Base-by-base conservation (phyloP, 2,113 vertebrate genomes). In the Chunga burmeisteri region DNA sequence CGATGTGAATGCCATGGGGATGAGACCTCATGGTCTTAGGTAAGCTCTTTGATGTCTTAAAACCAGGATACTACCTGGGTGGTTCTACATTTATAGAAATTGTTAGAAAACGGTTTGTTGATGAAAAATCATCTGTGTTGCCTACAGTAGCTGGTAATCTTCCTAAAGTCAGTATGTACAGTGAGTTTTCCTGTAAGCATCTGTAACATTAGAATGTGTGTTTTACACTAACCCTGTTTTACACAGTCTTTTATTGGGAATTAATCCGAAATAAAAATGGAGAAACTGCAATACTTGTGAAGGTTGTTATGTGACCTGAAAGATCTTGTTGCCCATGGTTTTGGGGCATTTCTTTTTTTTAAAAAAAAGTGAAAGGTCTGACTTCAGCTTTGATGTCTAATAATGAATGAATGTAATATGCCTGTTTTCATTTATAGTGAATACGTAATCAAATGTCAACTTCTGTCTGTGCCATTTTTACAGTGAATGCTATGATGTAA, bases 21-120 rank as follows among this genome's bases (percentile, higher is more conserved):
- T 99, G 96, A 98, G 98, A 90, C 98, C 98, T 61, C 98, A 98
- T 9, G 98, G 97, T 38, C 95, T 98, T 44, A 99, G 99, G 99
- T 99, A 88, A 96, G 92, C 23, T 85, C 73, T 75, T 81, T 29
- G 34, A 27, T 75, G 44, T 74, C 32, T 62, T 78, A 49, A 68
- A 83, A 17, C 16, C 44, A 27, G 42, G 12, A 2, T 73, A 10
- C 77, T 58, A 18, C 5, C 56, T 16, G 34, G 3, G 3, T 34
- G 25, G 22, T 38, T 84, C 10, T 81, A 27, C 22, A 21, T 81
- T 58, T 88, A n/a, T 30, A 68, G 15, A 77, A 77, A 50, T n/a
- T 25, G 7, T 36, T 75, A 47, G 20, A 46, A 42, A 58, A 42
- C 63, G 18, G 21, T 13, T 81, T 63, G 56, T 34, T 21, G 11